phyloP scores from a whole-genome alignment of 2,113 vertebrate genomes.

The Calyptommatus sinebrachiatus region DNA sequence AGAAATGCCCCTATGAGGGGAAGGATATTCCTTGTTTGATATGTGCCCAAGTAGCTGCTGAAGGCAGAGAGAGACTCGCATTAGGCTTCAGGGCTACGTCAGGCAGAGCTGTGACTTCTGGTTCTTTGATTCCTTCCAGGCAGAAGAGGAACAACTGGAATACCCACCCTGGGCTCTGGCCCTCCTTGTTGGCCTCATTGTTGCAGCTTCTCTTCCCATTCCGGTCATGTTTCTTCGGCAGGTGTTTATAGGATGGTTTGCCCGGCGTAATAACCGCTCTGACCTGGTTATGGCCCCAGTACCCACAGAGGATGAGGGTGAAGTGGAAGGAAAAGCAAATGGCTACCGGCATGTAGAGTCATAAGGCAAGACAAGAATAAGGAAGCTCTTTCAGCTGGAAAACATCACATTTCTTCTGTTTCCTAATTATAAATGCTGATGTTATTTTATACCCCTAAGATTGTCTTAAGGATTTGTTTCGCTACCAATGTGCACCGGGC shows the following conservation, averaged over 20 bases:
- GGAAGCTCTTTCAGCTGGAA: rapidly evolving
- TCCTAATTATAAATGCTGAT: too few species aligned
- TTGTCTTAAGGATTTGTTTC: neutral
- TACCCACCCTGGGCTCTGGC: conserved; percentile 79
- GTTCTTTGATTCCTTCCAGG: conserved; percentile 58
- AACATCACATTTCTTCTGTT: neutral
- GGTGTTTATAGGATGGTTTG: conserved; percentile 8
- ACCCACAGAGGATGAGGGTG: neutral
- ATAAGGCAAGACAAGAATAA: neutral
- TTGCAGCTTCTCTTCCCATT: conserved; percentile 72
- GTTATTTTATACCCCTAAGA: neutral
- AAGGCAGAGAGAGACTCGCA: neutral
- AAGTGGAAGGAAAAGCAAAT: conserved; percentile 5
- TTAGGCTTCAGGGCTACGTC: neutral
- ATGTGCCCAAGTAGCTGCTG: neutral
- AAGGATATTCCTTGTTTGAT: too few species aligned
- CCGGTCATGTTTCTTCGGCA: conserved; percentile 59
- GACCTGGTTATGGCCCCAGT: neutral
- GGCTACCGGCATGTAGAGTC: conserved; percentile 14
- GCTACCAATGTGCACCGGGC: neutral
- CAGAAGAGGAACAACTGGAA: conserved; percentile 62
- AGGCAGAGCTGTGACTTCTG: neutral
- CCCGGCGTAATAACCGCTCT: rapidly evolving
- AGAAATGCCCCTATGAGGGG: too few species aligned
- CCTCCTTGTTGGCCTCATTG: conserved; percentile 68